phyloP scores from a whole-genome alignment of 2,888 invertebrate genomes.

The Griposia aprilina region DNA sequence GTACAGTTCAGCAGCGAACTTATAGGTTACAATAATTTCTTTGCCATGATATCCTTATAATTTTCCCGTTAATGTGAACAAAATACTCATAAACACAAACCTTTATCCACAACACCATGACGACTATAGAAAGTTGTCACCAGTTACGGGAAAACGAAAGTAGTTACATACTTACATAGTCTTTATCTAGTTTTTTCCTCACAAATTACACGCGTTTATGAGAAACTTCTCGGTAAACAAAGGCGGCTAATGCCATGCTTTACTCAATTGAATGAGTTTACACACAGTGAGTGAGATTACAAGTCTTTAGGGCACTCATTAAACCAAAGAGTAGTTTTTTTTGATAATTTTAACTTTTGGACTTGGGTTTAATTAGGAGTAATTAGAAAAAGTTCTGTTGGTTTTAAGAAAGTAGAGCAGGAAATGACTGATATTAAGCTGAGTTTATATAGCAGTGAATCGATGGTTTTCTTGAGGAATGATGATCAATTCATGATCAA shows the following conservation, averaged over 20 bases:
- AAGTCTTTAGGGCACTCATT: slow-evolving; percentile 35
- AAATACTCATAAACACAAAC: slow-evolving; percentile 11
- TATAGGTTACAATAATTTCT: neutral
- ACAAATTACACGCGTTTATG: slow-evolving; percentile 65
- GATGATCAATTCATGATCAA: neutral
- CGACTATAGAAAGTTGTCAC: slow-evolving; percentile 58
- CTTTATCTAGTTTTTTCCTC: slow-evolving; percentile 66
- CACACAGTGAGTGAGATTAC: slow-evolving; percentile 30
- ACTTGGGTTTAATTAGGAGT: slow-evolving; percentile 7
- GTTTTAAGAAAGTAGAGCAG: slow-evolving; percentile 4
- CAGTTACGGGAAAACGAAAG: slow-evolving; percentile 64
- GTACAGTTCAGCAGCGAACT: too few species aligned
- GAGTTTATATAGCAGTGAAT: neutral
- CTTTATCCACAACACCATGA: slow-evolving; percentile 21
- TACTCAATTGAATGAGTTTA: slow-evolving; percentile 52
- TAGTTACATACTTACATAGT: slow-evolving; percentile 45
- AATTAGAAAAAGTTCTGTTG: slow-evolving; percentile 21
- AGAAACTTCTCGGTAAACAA: slow-evolving; percentile 62
- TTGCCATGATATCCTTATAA: neutral
- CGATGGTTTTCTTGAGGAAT: neutral
- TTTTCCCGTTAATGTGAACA: neutral
- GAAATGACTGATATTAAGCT: neutral
- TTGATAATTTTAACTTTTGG: slow-evolving; percentile 5
- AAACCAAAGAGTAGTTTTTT: neutral
- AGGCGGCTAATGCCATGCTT: slow-evolving; percentile 32